Percentiles rank a stretch among this genome's conserved stretches.
These are phyloP conservation scores for Drosophila atripex DNA, from an alignment of 2,888 invertebrate species.

Conservation along the genomic window DNA sequence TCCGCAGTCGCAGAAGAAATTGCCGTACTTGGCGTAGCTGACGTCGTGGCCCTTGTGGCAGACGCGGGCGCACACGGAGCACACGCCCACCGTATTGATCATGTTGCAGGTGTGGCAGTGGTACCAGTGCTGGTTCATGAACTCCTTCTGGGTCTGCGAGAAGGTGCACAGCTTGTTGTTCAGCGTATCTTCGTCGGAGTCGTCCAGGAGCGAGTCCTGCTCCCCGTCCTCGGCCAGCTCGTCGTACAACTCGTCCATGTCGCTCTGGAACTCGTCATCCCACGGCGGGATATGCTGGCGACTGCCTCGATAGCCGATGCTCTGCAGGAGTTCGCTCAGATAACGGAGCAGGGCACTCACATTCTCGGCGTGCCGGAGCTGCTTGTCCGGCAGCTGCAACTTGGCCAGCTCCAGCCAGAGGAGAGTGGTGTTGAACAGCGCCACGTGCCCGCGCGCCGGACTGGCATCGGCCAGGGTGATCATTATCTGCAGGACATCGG, in stretches of 20 bases:
- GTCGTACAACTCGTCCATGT: constrained; percentile 92
- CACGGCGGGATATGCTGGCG: constrained; percentile 89
- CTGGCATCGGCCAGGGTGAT: constrained; percentile 94
- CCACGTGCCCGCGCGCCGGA: constrained; percentile 88
- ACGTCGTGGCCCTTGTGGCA: constrained; percentile 98
- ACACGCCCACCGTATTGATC: constrained; percentile 99
- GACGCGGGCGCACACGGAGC: constrained; percentile 98
- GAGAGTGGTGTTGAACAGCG: constrained; percentile 91
- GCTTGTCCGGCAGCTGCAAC: constrained; percentile 81
- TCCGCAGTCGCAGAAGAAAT: constrained; percentile 99
- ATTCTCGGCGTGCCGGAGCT: constrained; percentile 85
- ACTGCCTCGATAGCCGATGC: constrained; percentile 82
- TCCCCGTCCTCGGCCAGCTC: constrained; percentile 95
- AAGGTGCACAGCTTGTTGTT: constrained; percentile 95
- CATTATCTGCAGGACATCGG: constrained; percentile 91
- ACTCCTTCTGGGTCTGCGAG: constrained; percentile 98
- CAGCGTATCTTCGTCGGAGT: constrained; percentile 84
- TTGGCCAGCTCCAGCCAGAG: constrained; percentile 92
- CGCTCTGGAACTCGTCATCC: constrained; percentile 91
- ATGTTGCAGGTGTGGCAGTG: constrained; percentile 99
- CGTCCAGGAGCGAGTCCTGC: constrained; percentile 95
- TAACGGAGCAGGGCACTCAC: constrained; percentile 94
- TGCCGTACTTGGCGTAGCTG: constrained; percentile 98
- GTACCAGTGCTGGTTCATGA: constrained; percentile 99
- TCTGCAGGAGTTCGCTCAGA: constrained; percentile 88